A percentile compares a stretch with the other conserved stretches of the same genome.
Conservation (phyloP, 2,888 invertebrate genomes). For the Lapara coniferarum region DNA sequence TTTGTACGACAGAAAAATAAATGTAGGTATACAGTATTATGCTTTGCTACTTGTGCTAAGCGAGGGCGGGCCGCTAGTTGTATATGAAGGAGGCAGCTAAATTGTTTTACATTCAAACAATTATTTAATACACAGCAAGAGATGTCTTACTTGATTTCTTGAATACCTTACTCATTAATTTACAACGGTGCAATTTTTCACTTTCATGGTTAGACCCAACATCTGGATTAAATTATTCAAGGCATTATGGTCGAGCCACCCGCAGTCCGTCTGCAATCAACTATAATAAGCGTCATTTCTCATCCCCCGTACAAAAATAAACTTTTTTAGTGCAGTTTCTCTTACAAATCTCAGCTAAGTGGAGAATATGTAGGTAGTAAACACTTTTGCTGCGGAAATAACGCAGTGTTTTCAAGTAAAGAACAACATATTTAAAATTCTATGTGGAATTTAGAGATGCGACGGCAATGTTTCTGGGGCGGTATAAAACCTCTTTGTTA, state of each 20-base stretch:
- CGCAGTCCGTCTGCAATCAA: conserved; percentile 36
- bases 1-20: no score
- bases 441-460: not conserved
- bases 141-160: not conserved
- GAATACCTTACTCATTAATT: not conserved
- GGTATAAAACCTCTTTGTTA: not conserved
- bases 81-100: no score
- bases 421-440: not conserved
- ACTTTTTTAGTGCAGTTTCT: conserved; percentile 29
- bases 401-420: not conserved
- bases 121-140: no score
- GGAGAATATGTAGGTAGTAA: not conserved
- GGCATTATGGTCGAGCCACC: conserved; percentile 22
- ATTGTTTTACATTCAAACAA: no score
- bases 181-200: not conserved
- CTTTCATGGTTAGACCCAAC: not conserved
- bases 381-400: not conserved
- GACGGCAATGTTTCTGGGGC: not conserved
- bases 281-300: conserved; percentile 44
- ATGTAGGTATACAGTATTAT: no score
- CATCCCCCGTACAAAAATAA: conserved; percentile 33
- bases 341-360: not conserved
- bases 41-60: no score
- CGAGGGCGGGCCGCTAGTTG: no score
- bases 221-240: conserved; percentile 7